These are phyloP conservation scores for Portevinia maculata DNA, from an alignment of 2,888 invertebrate species.

Conservation along the genomic window DNA sequence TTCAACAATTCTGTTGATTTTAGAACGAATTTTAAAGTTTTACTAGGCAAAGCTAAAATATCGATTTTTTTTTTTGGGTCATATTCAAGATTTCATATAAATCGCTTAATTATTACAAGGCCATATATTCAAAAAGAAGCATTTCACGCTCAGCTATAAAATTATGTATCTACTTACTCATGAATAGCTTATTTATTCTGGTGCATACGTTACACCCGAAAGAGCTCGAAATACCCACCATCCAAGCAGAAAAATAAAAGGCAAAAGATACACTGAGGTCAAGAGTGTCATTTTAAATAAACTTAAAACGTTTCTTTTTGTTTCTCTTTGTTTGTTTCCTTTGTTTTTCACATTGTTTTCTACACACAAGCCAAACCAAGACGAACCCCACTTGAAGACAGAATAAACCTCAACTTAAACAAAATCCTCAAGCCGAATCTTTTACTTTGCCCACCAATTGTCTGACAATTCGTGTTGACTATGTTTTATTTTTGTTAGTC, in stretches of 20 bases:
- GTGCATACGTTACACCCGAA: conserved; percentile 21
- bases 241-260: neutral
- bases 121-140: no score
- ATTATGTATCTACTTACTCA: neutral
- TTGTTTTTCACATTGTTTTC: conserved; percentile 18
- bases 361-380: neutral
- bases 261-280: conserved; percentile 44
- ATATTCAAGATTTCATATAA: no score
- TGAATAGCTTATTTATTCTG: neutral
- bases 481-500: conserved; percentile 1
- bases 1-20: no score
- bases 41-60: no score
- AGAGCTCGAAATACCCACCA: conserved; percentile 13
- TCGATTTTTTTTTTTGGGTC: no score
- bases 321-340: conserved; percentile 20
- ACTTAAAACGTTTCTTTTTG: conserved; percentile 44
- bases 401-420: conserved; percentile 35
- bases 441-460: conserved; percentile 19
- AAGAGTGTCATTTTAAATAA: conserved; percentile 52
- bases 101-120: no score
- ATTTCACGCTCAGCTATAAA: no score
- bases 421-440: conserved; percentile 12
- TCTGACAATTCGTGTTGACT: conserved; percentile 28
- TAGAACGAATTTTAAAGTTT: no score
- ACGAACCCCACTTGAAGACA: conserved; percentile 4